Percentiles rank a stretch among this genome's conserved stretches.
Conservation (phyloP, 2,797 vertebrate species). For the Anomalospiza imberbis region DNA sequence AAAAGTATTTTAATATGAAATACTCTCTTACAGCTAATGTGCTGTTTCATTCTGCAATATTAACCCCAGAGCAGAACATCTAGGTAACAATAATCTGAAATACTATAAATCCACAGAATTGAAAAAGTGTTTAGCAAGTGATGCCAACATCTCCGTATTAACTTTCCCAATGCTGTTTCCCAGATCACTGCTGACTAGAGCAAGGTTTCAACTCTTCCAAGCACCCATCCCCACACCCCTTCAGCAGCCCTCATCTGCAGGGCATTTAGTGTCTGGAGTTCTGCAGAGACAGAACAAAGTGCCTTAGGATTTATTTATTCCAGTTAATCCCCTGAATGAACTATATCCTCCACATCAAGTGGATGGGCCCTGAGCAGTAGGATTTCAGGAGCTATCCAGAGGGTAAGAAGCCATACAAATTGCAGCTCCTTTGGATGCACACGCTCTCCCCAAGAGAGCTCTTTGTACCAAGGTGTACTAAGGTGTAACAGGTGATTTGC, state of each 20-base stretch:
- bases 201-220: neutral
- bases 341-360: neutral
- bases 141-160: neutral
- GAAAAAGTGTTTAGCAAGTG: neutral
- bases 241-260: neutral
- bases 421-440: neutral
- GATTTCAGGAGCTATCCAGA: neutral
- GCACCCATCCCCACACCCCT: neutral
- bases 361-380: neutral
- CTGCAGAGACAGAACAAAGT: neutral
- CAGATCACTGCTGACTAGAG: neutral
- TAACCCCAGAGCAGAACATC: neutral
- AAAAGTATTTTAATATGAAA: constrained; percentile 42
- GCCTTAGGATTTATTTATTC: neutral
- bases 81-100: neutral
- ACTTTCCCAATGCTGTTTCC: neutral
- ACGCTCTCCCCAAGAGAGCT: neutral
- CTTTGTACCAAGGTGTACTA: neutral
- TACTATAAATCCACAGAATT: neutral
- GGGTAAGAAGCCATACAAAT: neutral
- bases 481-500: neutral
- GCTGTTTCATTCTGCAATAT: constrained; percentile 42
- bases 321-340: neutral
- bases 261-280: neutral
- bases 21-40: neutral